phyloP scores from a whole-genome alignment of 1,140 invertebrate species.

The Pteromalus puparum region DNA sequence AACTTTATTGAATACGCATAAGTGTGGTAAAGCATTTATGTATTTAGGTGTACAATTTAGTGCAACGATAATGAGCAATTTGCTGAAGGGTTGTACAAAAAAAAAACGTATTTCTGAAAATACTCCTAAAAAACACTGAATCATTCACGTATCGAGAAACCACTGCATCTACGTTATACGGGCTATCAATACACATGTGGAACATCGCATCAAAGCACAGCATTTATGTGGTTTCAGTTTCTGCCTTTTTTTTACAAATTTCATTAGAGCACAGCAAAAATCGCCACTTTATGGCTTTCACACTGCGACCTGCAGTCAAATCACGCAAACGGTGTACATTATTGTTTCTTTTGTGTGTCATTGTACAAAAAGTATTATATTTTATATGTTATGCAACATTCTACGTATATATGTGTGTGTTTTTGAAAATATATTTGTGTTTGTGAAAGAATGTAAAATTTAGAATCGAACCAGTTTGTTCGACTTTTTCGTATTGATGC shows the following conservation, averaged over 20 bases:
- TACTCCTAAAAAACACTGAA: background rate
- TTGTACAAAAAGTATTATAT: slow-evolving; percentile 35
- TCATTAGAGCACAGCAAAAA: slow-evolving; percentile 33
- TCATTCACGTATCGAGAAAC: background rate
- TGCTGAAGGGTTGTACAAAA: background rate
- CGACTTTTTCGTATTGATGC: slow-evolving; percentile 53
- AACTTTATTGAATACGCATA: too few species aligned
- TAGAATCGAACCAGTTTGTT: slow-evolving; percentile 23
- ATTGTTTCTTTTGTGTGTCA: slow-evolving; percentile 25
- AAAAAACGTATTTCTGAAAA: background rate
- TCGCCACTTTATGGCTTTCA: slow-evolving; percentile 30
- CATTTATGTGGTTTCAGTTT: slow-evolving; percentile 9
- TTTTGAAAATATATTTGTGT: background rate
- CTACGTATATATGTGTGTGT: slow-evolving; percentile 10
- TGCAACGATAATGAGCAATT: too few species aligned
- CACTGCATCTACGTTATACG: background rate
- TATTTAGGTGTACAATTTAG: too few species aligned
- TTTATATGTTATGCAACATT: slow-evolving; percentile 24
- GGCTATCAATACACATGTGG: background rate
- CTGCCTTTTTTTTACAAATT: slow-evolving; percentile 10
- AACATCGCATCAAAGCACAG: slow-evolving; percentile 6
- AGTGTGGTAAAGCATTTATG: too few species aligned
- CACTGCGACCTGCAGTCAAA: slow-evolving; percentile 16
- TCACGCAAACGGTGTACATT: slow-evolving; percentile 13
- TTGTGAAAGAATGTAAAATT: background rate